These are phyloP conservation scores for Cydia amplana DNA, from an alignment of 1,140 invertebrate genomes.

Conservation along the genomic window DNA sequence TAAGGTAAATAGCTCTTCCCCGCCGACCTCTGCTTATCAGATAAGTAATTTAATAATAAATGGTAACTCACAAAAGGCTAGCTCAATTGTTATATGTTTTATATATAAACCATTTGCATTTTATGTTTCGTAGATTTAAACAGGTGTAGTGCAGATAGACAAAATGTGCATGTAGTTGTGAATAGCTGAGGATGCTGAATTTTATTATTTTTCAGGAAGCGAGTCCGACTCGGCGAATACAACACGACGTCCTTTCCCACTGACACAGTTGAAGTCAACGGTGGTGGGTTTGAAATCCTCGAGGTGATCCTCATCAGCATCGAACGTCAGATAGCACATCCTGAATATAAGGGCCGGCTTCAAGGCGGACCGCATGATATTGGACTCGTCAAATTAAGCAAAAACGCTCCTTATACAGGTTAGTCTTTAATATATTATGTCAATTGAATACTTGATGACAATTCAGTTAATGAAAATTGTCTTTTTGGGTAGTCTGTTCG, in stretches of 20 bases:
- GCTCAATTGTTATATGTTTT: too few relatives aligned
- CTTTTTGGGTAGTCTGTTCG: too few relatives aligned
- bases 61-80: too few relatives aligned
- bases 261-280: constrained; percentile 26
- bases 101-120: too few relatives aligned
- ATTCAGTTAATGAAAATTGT: too few relatives aligned
- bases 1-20: too few relatives aligned
- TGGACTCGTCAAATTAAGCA: constrained; percentile 36
- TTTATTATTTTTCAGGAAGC: constrained; percentile 39
- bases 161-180: too few relatives aligned
- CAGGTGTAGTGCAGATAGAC: too few relatives aligned
- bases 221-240: constrained; percentile 47
- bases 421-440: neutral
- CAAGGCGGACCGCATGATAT: constrained; percentile 40
- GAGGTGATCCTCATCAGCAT: constrained; percentile 30
- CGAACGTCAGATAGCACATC: constrained; percentile 39
- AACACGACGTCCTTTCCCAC: constrained; percentile 34
- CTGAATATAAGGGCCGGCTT: constrained; percentile 33
- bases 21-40: too few relatives aligned
- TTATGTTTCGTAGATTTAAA: too few relatives aligned
- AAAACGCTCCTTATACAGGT: constrained; percentile 34
- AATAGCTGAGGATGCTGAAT: neutral
- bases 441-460: neutral
- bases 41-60: too few relatives aligned
- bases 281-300: constrained; percentile 27